Conservation (phyloP, 1,140 invertebrate genomes). For the Drosophila ironensis region DNA sequence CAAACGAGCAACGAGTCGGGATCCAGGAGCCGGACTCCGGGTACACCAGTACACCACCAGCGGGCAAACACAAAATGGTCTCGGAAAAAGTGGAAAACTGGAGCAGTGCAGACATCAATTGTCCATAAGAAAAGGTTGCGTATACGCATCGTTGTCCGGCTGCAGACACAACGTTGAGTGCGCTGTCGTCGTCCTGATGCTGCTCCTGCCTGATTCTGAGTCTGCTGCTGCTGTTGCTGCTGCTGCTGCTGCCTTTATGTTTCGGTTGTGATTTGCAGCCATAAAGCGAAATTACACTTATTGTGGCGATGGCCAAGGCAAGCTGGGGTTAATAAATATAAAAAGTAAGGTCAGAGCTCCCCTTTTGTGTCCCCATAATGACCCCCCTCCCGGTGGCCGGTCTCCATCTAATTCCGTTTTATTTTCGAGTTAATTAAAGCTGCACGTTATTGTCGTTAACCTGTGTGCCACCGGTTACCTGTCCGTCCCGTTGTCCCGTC, state of each 20-base stretch:
- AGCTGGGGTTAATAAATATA: slow-evolving; percentile 76
- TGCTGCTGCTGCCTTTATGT: slow-evolving; percentile 61
- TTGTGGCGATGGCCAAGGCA: slow-evolving; percentile 53
- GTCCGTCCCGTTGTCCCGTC: slow-evolving; percentile 6
- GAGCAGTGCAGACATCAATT: slow-evolving; percentile 72
- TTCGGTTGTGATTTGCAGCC: slow-evolving; percentile 79
- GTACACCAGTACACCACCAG: slow-evolving; percentile 32
- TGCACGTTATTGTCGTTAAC: slow-evolving; percentile 65
- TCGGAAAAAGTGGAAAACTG: slow-evolving; percentile 37
- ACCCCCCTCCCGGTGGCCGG: not conserved
- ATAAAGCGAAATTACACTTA: slow-evolving; percentile 80
- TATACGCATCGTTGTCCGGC: slow-evolving; percentile 66
- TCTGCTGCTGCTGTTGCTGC: slow-evolving; percentile 22
- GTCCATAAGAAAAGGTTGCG: slow-evolving; percentile 80
- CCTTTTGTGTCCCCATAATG: slow-evolving; percentile 32
- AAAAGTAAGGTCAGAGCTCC: slow-evolving; percentile 59
- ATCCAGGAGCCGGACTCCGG: not conserved
- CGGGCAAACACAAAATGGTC: slow-evolving; percentile 46
- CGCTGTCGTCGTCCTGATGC: too few relatives aligned
- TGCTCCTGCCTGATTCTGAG: too few relatives aligned
- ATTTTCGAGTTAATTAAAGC: slow-evolving; percentile 77
- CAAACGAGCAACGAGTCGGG: slow-evolving; percentile 50
- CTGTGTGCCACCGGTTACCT: slow-evolving; percentile 36
- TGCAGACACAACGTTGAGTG: not conserved
- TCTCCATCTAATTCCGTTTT: slow-evolving; percentile 62